These are phyloP conservation scores for Tadarida brasiliensis DNA, from an alignment of 2,797 vertebrate species.

Conservation along the genomic window DNA sequence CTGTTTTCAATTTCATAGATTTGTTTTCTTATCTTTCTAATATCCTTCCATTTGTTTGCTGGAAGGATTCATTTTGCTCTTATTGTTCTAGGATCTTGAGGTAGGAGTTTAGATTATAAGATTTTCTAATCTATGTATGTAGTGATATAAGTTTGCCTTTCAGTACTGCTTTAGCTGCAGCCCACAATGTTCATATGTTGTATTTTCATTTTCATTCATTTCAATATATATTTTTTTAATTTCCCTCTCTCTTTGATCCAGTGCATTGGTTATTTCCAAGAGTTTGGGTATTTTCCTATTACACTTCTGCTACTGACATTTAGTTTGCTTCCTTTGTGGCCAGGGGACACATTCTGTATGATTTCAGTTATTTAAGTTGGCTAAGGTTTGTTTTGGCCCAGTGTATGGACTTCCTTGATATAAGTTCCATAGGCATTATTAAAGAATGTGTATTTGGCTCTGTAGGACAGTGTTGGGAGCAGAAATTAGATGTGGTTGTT, in stretches of 20 bases:
- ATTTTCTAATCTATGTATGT: not conserved
- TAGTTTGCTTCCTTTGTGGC: not conserved
- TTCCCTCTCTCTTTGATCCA: not conserved
- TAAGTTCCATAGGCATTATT: not conserved
- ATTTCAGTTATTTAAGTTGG: not conserved
- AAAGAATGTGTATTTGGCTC: not conserved
- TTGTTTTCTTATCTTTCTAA: not conserved
- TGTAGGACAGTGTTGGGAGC: not conserved
- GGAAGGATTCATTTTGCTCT: not conserved
- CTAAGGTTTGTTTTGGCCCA: not conserved
- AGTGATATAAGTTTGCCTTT: too few relatives aligned
- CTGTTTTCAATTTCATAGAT: not conserved
- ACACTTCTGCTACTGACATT: not conserved
- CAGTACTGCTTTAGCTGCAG: too few relatives aligned
- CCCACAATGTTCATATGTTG: too few relatives aligned
- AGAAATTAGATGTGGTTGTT: not conserved
- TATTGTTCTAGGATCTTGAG: not conserved
- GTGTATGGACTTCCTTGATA: not conserved
- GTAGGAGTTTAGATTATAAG: not conserved
- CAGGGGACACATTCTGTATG: too few relatives aligned
- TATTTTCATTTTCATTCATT: not conserved
- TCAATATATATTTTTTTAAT: not conserved
- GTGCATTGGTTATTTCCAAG: not conserved
- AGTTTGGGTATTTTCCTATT: not conserved
- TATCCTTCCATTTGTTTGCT: not conserved